Percentiles rank a stretch among this genome's conserved stretches.
Conservation (phyloP, 2,888 invertebrate genomes). For the Apamea sordens region DNA sequence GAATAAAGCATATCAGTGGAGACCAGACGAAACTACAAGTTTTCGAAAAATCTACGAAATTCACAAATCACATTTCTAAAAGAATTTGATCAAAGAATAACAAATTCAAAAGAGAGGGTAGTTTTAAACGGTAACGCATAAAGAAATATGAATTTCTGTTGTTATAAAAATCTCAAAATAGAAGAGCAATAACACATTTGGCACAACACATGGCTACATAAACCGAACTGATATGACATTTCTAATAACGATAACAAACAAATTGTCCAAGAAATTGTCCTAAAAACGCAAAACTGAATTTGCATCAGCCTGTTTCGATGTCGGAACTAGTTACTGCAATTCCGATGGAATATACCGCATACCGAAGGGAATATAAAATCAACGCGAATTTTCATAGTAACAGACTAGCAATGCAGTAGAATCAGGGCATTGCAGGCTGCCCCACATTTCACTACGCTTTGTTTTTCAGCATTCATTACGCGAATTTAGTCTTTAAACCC, state of each 20-base stretch:
- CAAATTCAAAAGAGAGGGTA: fast-evolving
- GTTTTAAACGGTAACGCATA: not conserved
- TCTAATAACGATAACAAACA: constrained; percentile 13
- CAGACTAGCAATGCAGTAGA: constrained; percentile 76
- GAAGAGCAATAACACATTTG: constrained; percentile 6
- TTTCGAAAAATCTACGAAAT: constrained; percentile 23
- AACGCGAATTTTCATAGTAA: constrained; percentile 66
- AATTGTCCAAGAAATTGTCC: constrained; percentile 26
- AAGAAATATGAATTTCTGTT: not conserved
- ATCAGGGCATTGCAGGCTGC: constrained; percentile 87
- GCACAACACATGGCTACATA: constrained; percentile 15
- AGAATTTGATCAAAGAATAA: not conserved
- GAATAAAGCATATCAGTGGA: constrained; percentile 59
- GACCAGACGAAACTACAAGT: constrained; percentile 46
- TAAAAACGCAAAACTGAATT: constrained; percentile 41
- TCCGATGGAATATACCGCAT: constrained; percentile 46
- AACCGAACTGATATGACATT: constrained; percentile 2
- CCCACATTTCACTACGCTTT: constrained; percentile 80
- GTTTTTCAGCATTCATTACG: constrained; percentile 75
- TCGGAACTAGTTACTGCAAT: constrained; percentile 45
- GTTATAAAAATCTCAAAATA: not conserved
- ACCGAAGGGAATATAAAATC: constrained; percentile 59
- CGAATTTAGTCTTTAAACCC: constrained; percentile 75
- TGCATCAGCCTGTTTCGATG: constrained; percentile 29
- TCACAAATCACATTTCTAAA: not conserved